Evolutionary conservation across 2,888 invertebrate species (phyloP).

Genomic region (Abscondita cerata): DNA sequence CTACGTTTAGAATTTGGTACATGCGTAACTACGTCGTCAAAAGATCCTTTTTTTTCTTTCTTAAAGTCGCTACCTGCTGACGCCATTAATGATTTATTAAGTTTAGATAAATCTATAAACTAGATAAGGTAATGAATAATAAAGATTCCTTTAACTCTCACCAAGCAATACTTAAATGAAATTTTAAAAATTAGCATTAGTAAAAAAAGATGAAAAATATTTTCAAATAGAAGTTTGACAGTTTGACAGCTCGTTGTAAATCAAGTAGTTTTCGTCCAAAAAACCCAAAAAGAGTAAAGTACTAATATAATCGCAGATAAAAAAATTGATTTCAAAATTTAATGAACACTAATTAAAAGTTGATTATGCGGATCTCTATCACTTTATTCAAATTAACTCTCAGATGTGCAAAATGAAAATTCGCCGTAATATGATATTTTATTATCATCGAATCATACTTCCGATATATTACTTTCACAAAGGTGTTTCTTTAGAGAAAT

Average conservation of each 20-base stretch:
- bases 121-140: background rate
- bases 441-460: too few relatives aligned
- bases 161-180: background rate
- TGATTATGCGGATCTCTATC: too few relatives aligned
- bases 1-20: too few relatives aligned
- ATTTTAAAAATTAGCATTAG: constrained; percentile 1
- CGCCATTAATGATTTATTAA: background rate
- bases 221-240: constrained; percentile 1
- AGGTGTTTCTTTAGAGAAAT: too few relatives aligned
- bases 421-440: too few relatives aligned
- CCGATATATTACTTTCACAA: too few relatives aligned
- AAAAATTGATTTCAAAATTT: too few relatives aligned
- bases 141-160: background rate
- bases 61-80: background rate
- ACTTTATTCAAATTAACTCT: too few relatives aligned
- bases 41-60: constrained; percentile 2
- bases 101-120: background rate
- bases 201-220: background rate
- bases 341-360: too few relatives aligned
- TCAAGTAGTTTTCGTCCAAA: background rate
- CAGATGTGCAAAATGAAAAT: too few relatives aligned
- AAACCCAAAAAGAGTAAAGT: too few relatives aligned
- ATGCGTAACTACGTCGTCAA: background rate
- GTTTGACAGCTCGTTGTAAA: background rate
- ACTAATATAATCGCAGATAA: too few relatives aligned